Evolutionary conservation across 2,888 invertebrate species (phyloP).

Genomic region (Dendrolimus pini): DNA sequence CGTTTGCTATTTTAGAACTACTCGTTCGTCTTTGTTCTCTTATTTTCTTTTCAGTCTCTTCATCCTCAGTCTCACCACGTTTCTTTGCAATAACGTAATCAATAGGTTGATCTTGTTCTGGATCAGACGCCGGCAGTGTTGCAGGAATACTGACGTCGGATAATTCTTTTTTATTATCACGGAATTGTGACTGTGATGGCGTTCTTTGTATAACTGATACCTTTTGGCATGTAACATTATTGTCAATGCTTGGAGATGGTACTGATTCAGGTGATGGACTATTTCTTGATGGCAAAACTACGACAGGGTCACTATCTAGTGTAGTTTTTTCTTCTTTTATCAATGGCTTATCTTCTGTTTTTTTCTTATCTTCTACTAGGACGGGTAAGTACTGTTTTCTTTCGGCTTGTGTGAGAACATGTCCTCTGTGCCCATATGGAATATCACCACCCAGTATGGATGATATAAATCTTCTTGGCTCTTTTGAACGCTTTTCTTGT

Average conservation of each 20-base stretch:
- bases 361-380: constrained; percentile 76
- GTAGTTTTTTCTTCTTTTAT: constrained; percentile 81
- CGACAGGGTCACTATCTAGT: constrained; percentile 79
- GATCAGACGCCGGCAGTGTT: constrained; percentile 72
- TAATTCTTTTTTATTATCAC: constrained; percentile 64
- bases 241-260: constrained; percentile 80
- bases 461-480: constrained; percentile 82
- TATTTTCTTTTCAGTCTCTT: constrained; percentile 81
- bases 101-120: constrained; percentile 91
- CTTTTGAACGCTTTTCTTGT: constrained; percentile 57
- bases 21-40: constrained; percentile 82
- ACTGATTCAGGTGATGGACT: constrained; percentile 71
- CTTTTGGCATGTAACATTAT: constrained; percentile 80
- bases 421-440: constrained; percentile 84
- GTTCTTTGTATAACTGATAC: constrained; percentile 91
- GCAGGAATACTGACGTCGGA: constrained; percentile 70
- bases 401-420: constrained; percentile 88
- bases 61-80: constrained; percentile 81
- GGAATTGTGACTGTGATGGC: constrained; percentile 75
- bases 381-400: constrained; percentile 85
- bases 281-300: constrained; percentile 63
- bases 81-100: constrained; percentile 92
- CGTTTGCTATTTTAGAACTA: constrained; percentile 80
- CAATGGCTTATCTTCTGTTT: constrained; percentile 66
- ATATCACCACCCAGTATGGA: constrained; percentile 88